Evolutionary conservation across 1,140 invertebrate species (phyloP).

Genomic region (Dendroctonus ponderosae): DNA sequence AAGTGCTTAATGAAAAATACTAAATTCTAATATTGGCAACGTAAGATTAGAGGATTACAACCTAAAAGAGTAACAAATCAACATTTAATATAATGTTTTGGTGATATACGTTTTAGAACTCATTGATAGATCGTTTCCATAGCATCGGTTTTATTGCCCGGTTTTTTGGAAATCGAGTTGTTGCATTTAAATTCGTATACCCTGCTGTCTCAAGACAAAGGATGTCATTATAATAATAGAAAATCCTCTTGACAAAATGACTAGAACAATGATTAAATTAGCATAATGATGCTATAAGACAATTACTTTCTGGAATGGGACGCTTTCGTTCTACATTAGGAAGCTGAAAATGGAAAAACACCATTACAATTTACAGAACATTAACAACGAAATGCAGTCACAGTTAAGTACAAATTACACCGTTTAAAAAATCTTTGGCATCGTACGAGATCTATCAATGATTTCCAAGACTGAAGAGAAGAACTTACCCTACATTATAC

Average conservation of each 20-base stretch:
- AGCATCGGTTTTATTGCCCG: not conserved
- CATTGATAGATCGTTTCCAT: not conserved
- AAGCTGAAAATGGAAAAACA: not conserved
- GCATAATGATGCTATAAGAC: not conserved
- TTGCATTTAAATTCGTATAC: not conserved
- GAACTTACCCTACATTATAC: slow-evolving; percentile 3
- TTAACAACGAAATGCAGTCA: not conserved
- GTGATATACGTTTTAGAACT: not conserved
- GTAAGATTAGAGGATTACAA: slow-evolving; percentile 23
- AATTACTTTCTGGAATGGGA: no score
- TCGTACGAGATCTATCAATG: slow-evolving; percentile 27
- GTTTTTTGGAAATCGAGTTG: not conserved
- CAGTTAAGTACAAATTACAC: slow-evolving; percentile 26
- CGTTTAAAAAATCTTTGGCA: slow-evolving; percentile 30
- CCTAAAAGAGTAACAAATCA: slow-evolving; percentile 26
- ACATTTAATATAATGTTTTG: slow-evolving; percentile 17
- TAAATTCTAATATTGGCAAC: slow-evolving; percentile 27
- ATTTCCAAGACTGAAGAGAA: slow-evolving; percentile 10
- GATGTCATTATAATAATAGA: slow-evolving; percentile 7
- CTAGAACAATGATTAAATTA: slow-evolving; percentile 7
- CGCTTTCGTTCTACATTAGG: not conserved
- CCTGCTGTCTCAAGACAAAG: not conserved
- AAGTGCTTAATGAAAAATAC: slow-evolving; percentile 6
- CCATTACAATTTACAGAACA: not conserved
- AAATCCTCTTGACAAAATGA: slow-evolving; percentile 10